Conservation (phyloP, 2,888 invertebrate species). For the Melinaea menophilus region DNA sequence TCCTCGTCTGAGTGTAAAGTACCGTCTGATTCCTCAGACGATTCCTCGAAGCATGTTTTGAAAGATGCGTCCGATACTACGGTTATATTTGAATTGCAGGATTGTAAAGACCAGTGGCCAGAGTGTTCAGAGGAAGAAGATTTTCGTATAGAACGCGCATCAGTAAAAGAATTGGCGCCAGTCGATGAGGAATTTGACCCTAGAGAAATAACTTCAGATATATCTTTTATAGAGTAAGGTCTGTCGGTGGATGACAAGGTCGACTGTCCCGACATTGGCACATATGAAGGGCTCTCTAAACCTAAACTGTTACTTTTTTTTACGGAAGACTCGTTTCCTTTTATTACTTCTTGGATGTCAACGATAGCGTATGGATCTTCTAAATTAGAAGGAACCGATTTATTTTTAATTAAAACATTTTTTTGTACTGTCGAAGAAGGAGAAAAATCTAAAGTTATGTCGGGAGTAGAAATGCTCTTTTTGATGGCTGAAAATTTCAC, state of each 20-base stretch:
- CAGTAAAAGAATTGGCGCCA: slow-evolving; percentile 55
- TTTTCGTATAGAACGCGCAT: slow-evolving; percentile 52
- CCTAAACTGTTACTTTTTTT: slow-evolving; percentile 20
- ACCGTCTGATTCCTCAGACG: slow-evolving; percentile 62
- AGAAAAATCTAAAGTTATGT: slow-evolving; percentile 59
- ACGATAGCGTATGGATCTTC: slow-evolving; percentile 65
- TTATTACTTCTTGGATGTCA: slow-evolving; percentile 51
- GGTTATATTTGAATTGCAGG: slow-evolving; percentile 66
- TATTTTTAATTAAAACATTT: slow-evolving; percentile 52
- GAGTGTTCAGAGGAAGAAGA: slow-evolving; percentile 72
- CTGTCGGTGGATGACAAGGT: slow-evolving; percentile 50
- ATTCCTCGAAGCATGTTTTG: slow-evolving; percentile 64
- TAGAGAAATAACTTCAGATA: slow-evolving; percentile 65
- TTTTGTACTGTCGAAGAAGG: slow-evolving; percentile 54
- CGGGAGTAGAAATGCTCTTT: slow-evolving; percentile 69
- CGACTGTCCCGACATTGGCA: slow-evolving; percentile 56
- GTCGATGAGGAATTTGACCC: slow-evolving; percentile 55
- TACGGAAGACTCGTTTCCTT: slow-evolving; percentile 38
- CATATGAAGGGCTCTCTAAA: slow-evolving; percentile 45
- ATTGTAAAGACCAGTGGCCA: slow-evolving; percentile 66
- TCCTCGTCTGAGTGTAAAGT: slow-evolving; percentile 69
- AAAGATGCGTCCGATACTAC: slow-evolving; percentile 64
- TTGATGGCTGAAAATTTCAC: slow-evolving; percentile 70
- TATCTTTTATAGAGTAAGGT: slow-evolving; percentile 68
- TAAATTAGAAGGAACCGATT: slow-evolving; percentile 58